Evolutionary conservation across 2,888 invertebrate species (phyloP).

Genomic region (Apocheima hispidaria): DNA sequence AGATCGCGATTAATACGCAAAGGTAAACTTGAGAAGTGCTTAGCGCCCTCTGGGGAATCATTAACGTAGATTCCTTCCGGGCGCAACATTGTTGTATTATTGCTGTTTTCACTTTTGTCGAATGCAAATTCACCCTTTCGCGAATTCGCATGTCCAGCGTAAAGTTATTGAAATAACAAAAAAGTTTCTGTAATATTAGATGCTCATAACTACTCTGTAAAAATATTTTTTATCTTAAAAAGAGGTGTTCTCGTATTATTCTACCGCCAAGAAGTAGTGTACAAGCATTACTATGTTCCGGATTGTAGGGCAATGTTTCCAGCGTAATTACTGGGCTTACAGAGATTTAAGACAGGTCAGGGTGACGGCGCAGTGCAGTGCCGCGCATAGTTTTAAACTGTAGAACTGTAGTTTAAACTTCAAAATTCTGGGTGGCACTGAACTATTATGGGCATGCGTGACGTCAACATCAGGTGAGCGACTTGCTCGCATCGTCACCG

Average conservation of each 20-base stretch:
- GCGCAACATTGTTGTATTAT: constrained; percentile 56
- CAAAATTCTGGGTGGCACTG: no score
- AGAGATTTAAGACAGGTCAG: no score
- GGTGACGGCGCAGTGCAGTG: no score
- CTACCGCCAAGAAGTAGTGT: no score
- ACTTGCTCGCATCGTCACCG: no score
- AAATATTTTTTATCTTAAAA: not conserved
- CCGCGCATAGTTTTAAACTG: no score
- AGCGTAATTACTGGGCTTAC: no score
- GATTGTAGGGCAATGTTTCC: no score
- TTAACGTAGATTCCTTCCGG: constrained; percentile 58
- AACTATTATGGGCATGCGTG: no score
- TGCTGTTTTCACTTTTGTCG: constrained; percentile 28
- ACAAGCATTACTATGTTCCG: no score
- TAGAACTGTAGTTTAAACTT: no score
- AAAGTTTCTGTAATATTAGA: not conserved
- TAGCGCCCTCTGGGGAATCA: constrained; percentile 48
- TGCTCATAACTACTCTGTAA: not conserved
- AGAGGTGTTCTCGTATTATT: not conserved
- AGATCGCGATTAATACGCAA: constrained; percentile 59
- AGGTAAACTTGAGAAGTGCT: constrained; percentile 55
- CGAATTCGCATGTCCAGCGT: constrained; percentile 2
- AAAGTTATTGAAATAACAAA: constrained; percentile 1
- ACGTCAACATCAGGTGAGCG: no score
- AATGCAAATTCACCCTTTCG: constrained; percentile 12